These are phyloP conservation scores for Lutjanus argentimaculatus DNA, from an alignment of 2,797 vertebrate species.

Conservation along the genomic window DNA sequence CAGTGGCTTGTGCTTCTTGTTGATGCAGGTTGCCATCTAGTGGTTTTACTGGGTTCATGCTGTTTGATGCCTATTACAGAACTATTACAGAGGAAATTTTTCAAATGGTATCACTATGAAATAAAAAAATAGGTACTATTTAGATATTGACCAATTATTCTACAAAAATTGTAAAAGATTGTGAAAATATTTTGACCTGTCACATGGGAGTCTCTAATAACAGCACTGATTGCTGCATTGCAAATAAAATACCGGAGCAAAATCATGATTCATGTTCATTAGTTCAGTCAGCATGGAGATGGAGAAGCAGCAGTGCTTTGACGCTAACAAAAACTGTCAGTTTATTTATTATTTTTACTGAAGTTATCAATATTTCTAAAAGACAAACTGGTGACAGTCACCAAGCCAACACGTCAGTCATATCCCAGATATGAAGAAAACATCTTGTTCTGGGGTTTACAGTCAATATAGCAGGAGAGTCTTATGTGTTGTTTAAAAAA, in stretches of 20 bases:
- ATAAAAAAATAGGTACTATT: background rate
- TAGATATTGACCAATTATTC: background rate
- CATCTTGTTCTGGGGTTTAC: background rate
- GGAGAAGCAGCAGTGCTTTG: background rate
- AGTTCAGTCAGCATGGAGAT: background rate
- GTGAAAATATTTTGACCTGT: too few species aligned
- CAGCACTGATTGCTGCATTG: background rate
- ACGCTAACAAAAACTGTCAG: background rate
- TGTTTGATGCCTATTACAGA: background rate
- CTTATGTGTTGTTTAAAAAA: background rate
- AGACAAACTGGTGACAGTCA: background rate
- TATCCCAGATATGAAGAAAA: too few species aligned
- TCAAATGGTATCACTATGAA: background rate
- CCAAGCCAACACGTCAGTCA: background rate
- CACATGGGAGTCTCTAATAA: background rate
- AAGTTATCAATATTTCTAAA: background rate
- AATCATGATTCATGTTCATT: background rate
- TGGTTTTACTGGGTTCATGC: conserved; percentile 41
- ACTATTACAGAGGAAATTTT: background rate
- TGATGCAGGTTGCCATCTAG: conserved; percentile 74
- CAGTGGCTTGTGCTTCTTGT: background rate
- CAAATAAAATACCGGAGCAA: background rate
- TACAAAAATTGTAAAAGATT: too few species aligned
- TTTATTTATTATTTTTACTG: too few species aligned
- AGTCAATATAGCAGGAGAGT: background rate